A percentile compares a stretch with the other conserved stretches of the same genome.
These are phyloP conservation scores for Limnodromus scolopaceus DNA, from an alignment of 2,797 vertebrate species.

Conservation along the genomic window DNA sequence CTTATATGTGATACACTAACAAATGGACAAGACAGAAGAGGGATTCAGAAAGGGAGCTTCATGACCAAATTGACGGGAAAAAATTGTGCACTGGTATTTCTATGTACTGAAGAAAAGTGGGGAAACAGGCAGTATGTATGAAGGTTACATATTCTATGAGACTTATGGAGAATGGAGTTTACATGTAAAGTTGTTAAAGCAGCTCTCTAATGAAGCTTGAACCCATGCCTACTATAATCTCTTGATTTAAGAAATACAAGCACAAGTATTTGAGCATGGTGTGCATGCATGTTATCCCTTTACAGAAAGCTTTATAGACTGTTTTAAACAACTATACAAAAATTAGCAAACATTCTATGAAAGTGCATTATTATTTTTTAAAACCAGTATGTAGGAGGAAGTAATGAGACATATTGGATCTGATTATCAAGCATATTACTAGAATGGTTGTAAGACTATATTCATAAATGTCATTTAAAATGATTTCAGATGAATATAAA, in stretches of 20 bases:
- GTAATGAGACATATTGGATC: conserved; percentile 45
- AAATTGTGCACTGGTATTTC: background rate
- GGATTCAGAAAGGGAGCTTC: background rate
- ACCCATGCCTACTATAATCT: background rate
- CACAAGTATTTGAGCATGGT: background rate
- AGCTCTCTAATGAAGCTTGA: background rate
- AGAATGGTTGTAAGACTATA: conserved; percentile 63
- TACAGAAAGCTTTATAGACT: background rate
- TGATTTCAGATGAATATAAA: conserved; percentile 67
- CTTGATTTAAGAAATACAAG: background rate
- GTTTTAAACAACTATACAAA: background rate
- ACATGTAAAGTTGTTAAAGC: background rate
- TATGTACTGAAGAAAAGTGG: background rate
- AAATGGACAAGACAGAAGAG: background rate
- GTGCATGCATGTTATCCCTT: background rate
- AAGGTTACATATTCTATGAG: background rate
- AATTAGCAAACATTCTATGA: conserved; percentile 1
- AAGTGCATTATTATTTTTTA: conserved; percentile 31
- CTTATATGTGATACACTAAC: background rate
- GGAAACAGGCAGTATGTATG: background rate
- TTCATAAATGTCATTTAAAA: conserved; percentile 71
- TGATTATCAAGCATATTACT: conserved; percentile 67
- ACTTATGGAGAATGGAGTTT: background rate
- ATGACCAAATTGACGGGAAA: background rate
- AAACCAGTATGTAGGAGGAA: conserved; percentile 19